Percentiles rank a stretch among this genome's conserved stretches.
Conservation (phyloP, 2,113 vertebrate species). For the Pithys albifrons region DNA sequence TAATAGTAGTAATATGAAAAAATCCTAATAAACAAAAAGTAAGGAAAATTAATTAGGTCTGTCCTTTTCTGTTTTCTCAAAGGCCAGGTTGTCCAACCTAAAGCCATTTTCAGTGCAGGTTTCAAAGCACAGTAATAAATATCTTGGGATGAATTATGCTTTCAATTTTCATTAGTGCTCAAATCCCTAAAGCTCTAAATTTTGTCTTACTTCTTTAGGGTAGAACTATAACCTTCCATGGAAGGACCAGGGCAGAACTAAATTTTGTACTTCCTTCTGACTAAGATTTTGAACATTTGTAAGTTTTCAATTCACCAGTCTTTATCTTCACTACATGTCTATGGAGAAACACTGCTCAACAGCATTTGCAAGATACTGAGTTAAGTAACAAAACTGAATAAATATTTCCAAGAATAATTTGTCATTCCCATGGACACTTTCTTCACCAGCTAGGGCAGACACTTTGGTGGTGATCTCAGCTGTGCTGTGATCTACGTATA, state of each 20-base stretch:
- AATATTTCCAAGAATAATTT: background rate
- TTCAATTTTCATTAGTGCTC: background rate
- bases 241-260: background rate
- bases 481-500: background rate
- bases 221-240: background rate
- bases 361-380: background rate
- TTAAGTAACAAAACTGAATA: background rate
- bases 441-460: background rate
- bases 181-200: background rate
- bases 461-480: background rate
- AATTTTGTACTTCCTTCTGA: background rate
- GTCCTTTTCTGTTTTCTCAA: background rate
- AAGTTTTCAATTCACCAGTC: background rate
- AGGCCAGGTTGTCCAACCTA: background rate
- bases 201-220: background rate
- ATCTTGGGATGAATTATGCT: background rate
- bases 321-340: background rate
- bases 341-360: background rate
- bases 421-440: background rate
- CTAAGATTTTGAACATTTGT: background rate
- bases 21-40: background rate
- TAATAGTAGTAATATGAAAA: background rate
- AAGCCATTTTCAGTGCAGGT: background rate
- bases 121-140: background rate
- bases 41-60: background rate